These are phyloP conservation scores for Gobius niger DNA, from an alignment of 2,113 vertebrate species.

Conservation along the genomic window DNA sequence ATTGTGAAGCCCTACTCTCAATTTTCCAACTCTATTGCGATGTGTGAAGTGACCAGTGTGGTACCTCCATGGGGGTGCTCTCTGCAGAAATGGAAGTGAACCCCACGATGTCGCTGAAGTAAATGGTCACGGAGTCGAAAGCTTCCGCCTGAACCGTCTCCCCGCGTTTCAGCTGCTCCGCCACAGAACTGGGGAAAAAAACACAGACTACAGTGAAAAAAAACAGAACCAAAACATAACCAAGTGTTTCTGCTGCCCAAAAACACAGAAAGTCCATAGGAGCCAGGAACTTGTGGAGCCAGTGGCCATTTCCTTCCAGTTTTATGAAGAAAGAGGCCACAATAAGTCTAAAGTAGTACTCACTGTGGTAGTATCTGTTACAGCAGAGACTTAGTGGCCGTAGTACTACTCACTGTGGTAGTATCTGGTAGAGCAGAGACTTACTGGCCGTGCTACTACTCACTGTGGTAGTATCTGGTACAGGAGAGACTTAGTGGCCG, in stretches of 20 bases:
- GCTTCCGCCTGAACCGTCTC: constrained; percentile 93
- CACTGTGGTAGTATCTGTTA: constrained; percentile 3
- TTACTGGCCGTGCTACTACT: too few species aligned
- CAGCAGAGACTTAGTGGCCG: too few species aligned
- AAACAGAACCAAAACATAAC: background rate
- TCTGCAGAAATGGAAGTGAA: constrained; percentile 90
- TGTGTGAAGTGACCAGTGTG: background rate
- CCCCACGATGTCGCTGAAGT: constrained; percentile 96
- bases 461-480: constrained; percentile 11
- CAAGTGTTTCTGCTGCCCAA: too few species aligned
- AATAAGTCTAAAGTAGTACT: too few species aligned
- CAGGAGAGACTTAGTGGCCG: too few species aligned
- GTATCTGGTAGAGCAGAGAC: constrained; percentile 74
- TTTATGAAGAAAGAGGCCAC: too few species aligned
- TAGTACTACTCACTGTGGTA: constrained; percentile 5
- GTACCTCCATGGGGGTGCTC: constrained; percentile 92
- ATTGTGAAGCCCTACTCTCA: too few species aligned
- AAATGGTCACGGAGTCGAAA: constrained; percentile 94
- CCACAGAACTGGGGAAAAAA: constrained; percentile 81
- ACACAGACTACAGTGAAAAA: background rate
- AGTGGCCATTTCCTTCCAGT: too few species aligned
- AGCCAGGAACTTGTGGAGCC: too few species aligned
- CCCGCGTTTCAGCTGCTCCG: constrained; percentile 90
- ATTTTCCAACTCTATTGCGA: background rate
- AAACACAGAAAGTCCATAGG: too few species aligned